Evolutionary conservation across 2,113 vertebrate genomes (phyloP).

Genomic region (Mus spicilegus): DNA sequence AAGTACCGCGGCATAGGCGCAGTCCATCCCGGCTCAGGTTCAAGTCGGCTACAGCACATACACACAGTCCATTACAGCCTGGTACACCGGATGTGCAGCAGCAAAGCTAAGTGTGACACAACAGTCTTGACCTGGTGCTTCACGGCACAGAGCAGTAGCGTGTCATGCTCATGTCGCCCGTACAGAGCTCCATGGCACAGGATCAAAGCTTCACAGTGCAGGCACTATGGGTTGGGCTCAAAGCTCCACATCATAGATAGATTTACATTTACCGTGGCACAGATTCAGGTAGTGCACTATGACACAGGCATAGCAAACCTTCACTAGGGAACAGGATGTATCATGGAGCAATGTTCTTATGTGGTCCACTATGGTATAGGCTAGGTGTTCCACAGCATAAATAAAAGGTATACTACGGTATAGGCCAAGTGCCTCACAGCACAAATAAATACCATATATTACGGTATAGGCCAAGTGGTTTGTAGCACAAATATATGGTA

Average conservation of each 20-base stretch:
- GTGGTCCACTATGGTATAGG: neutral
- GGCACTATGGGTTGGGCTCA: too few relatives aligned
- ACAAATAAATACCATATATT: neutral
- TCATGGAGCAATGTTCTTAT: too few relatives aligned
- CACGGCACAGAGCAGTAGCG: neutral
- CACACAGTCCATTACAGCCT: neutral
- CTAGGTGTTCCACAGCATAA: neutral
- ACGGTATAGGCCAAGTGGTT: neutral
- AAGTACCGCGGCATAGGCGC: too few relatives aligned
- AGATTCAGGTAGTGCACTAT: neutral
- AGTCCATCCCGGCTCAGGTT: neutral
- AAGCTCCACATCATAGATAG: neutral
- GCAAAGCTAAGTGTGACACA: neutral
- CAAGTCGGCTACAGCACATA: neutral
- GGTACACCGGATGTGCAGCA: accelerated
- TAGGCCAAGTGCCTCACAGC: neutral
- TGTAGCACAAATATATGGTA: neutral
- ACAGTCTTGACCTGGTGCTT: neutral
- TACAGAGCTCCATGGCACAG: neutral
- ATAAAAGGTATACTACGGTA: neutral
- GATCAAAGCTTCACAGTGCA: neutral
- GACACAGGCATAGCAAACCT: neutral
- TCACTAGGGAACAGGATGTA: too few relatives aligned
- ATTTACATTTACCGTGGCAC: neutral
- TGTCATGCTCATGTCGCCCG: too few relatives aligned